Percentiles rank a stretch among this genome's conserved stretches.
Evolutionary conservation across 2,797 vertebrate species (phyloP).

Genomic region (Clarias fuscus): DNA sequence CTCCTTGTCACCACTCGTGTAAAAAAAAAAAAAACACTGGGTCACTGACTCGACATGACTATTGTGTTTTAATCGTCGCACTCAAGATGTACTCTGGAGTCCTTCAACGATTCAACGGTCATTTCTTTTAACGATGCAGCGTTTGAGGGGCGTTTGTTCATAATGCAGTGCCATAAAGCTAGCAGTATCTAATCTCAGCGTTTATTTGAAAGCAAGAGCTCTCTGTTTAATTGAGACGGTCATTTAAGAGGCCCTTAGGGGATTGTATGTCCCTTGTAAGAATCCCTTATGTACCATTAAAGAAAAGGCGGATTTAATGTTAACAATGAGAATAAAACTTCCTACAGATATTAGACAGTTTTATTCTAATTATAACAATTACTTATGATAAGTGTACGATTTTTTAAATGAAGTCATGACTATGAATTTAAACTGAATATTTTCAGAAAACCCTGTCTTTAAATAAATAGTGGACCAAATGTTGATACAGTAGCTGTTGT

Average conservation of each 20-base stretch:
- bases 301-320: not conserved
- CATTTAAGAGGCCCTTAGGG: not conserved
- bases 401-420: not conserved
- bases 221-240: not conserved
- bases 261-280: too few species aligned
- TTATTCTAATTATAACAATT: not conserved
- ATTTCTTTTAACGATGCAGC: not conserved
- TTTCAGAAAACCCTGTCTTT: not conserved
- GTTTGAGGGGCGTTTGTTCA: slow-evolving; percentile 1
- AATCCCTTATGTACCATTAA: too few species aligned
- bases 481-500: not conserved
- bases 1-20: not conserved
- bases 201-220: not conserved
- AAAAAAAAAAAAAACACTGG: not conserved
- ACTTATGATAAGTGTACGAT: not conserved
- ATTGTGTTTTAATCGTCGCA: not conserved
- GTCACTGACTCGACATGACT: not conserved
- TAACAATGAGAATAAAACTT: not conserved
- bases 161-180: not conserved
- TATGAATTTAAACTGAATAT: not conserved
- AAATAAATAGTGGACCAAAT: not conserved
- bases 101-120: not conserved
- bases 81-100: not conserved
- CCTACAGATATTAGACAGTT: not conserved
- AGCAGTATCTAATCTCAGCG: not conserved